Evolutionary conservation across 2,888 invertebrate species (phyloP), one percentile per base, ranked within the genome.

Genomic region (Euphydryas editha): DNA sequence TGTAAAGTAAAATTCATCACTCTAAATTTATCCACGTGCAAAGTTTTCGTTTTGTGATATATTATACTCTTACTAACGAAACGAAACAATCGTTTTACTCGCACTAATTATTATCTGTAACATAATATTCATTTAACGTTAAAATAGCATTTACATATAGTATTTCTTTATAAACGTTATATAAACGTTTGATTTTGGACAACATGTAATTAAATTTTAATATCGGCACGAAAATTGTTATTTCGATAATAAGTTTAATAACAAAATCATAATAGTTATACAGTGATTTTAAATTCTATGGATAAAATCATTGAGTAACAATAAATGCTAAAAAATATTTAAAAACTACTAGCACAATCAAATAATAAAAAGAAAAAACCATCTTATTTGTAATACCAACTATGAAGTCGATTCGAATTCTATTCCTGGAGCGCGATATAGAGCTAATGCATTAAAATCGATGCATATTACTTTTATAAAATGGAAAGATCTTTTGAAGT

Each of bases 61-160:
- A n/a, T n/a, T n/a, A 46, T 46, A 18, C 17, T 11, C 18, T 46
- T 46, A 46, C 46, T 24, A 51, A 51, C 24, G 15, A 51, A 51
- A 55, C 36, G 30, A 17, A 55, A 55, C 2, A 18, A 18, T 36
- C 55, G 3, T 36, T 55, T 55, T 55, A 37, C 37, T 37, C 18
- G 10, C 18, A 37, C 55, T 55, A 55, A 37, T 55, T 36, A 51
- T 4, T 20, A 55, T 37, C 15, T 55, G 36, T 18, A 37, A 18
- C 55, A 30, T 17, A 55, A 11, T 55, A 37, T 55, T 37, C 36
- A 11, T 37, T 24, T 4, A 15, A 30, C n/a, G n/a, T 47, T 8
- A 47, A 47, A 47, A 47, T 20, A 11, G 10, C 18, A 2, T 18
- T 47, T 11, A 13, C 47, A 20, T 13, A 47, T 21, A 47, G 20